A percentile compares a stretch with the other conserved stretches of the same genome.
phyloP scores from a whole-genome alignment of 1,140 invertebrate species.

The Carcinoscorpius rotundicauda region DNA sequence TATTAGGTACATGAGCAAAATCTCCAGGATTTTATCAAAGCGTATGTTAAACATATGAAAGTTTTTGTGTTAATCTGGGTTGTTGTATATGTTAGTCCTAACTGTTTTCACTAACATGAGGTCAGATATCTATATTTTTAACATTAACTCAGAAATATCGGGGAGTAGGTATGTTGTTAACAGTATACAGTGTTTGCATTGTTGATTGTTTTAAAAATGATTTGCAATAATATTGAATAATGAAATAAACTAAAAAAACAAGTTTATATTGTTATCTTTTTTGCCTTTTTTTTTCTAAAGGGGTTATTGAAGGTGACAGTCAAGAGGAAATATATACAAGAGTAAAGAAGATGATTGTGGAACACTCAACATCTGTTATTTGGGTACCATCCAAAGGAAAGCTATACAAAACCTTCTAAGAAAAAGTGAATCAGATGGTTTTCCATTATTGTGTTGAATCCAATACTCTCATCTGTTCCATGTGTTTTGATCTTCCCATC shows the following conservation, averaged over 20 bases:
- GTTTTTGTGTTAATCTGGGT: no score
- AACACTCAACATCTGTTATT: slow-evolving; percentile 88
- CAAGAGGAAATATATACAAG: slow-evolving; percentile 93
- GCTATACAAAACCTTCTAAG: neutral
- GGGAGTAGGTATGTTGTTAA: neutral
- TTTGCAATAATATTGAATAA: neutral
- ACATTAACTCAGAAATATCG: no score
- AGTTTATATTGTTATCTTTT: neutral
- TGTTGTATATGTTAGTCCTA: no score
- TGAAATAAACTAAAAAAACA: neutral
- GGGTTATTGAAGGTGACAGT: slow-evolving; percentile 90
- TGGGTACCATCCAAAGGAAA: slow-evolving; percentile 68
- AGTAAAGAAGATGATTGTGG: slow-evolving; percentile 85
- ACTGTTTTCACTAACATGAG: no score
- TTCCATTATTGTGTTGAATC: no score
- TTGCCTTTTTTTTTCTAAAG: slow-evolving; percentile 30
- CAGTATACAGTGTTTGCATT: neutral
- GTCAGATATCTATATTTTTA: no score
- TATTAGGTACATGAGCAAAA: no score
- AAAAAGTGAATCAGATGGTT: no score
- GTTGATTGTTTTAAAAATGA: neutral
- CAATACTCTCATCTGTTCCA: no score
- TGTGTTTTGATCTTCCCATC: no score
- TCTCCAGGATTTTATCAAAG: no score
- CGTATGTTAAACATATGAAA: no score